Conservation (phyloP, 2,797 vertebrate genomes). For the Xyrichtys novacula region DNA sequence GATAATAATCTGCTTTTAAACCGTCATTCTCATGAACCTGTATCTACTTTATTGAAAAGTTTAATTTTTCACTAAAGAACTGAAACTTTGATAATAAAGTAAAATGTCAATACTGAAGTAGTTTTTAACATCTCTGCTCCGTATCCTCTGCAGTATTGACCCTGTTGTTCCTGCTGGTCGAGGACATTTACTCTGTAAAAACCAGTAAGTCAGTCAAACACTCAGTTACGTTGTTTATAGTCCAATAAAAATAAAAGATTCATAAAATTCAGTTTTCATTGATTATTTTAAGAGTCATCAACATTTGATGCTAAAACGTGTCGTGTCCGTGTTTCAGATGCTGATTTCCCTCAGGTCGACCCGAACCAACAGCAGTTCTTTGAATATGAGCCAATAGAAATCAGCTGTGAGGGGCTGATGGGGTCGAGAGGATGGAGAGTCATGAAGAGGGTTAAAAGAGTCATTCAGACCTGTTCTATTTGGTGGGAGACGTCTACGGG, state of each 20-base stretch:
- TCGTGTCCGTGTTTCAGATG: not conserved
- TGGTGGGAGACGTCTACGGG: not conserved
- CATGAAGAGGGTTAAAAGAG: not conserved
- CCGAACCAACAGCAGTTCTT: conserved; percentile 19
- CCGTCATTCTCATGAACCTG: no score
- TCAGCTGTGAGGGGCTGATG: conserved; percentile 27
- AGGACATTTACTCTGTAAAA: not conserved
- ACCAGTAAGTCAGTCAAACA: not conserved
- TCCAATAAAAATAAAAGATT: no score
- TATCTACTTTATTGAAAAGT: no score
- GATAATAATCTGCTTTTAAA: no score
- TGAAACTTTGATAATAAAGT: no score
- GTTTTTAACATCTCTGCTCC: not conserved
- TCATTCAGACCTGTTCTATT: rapidly evolving
- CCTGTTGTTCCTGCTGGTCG: not conserved
- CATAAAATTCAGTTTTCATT: no score
- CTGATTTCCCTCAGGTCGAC: not conserved
- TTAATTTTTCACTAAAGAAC: no score
- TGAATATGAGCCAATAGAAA: not conserved
- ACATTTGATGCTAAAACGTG: no score
- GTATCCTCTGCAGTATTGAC: not conserved
- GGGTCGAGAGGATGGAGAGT: conserved; percentile 16
- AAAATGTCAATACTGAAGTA: not conserved
- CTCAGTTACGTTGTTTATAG: no score
- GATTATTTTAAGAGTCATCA: no score